phyloP scores from a whole-genome alignment of 2,113 vertebrate species.

The Vulpes lagopus region DNA sequence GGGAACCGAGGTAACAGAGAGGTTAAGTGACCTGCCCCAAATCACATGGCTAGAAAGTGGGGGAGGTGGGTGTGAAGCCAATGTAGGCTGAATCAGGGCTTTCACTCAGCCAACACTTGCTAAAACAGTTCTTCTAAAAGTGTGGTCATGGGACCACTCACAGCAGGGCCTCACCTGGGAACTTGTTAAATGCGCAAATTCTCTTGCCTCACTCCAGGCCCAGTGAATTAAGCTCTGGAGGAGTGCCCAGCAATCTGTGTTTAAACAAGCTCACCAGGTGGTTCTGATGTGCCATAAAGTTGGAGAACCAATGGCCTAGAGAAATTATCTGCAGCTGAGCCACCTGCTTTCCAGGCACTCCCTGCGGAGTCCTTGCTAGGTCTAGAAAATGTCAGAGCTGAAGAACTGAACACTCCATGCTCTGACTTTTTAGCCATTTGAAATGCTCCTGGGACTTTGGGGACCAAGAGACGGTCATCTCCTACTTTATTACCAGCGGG shows the following conservation, averaged over 20 bases:
- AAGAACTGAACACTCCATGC: neutral
- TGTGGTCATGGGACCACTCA: neutral
- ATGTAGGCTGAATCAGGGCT: neutral
- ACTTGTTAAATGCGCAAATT: neutral
- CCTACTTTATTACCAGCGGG: neutral
- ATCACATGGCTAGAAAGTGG: neutral
- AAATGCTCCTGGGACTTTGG: neutral
- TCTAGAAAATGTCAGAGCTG: neutral
- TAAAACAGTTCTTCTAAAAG: neutral
- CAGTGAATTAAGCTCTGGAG: neutral
- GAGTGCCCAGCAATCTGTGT: neutral
- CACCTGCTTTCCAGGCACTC: neutral
- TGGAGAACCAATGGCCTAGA: neutral
- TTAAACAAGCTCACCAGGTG: neutral
- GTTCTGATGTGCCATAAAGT: fast-evolving
- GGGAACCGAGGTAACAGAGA: neutral
- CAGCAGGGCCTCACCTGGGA: neutral
- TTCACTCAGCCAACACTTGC: neutral
- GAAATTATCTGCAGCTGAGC: neutral
- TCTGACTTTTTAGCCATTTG: neutral
- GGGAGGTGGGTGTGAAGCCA: neutral
- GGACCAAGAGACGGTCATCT: too few relatives aligned
- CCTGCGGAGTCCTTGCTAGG: neutral
- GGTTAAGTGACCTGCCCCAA: neutral
- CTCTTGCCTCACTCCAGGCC: neutral